These are phyloP conservation scores for Watersipora subatra DNA, from an alignment of 1,140 invertebrate species.

Conservation along the genomic window DNA sequence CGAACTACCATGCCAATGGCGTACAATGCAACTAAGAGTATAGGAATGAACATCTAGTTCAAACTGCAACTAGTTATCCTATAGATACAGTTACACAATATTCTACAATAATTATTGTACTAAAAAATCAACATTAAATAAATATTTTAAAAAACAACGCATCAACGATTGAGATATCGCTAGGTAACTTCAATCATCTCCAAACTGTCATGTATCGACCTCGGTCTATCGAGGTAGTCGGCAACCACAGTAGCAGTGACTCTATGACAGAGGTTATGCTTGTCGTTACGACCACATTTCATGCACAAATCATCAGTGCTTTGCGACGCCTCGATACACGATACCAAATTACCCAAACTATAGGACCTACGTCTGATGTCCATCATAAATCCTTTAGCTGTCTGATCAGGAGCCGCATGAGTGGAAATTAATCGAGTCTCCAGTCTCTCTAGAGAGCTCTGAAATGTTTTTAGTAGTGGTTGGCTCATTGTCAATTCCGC, in stretches of 20 bases:
- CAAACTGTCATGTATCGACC: background rate
- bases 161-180: no score
- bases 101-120: no score
- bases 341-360: background rate
- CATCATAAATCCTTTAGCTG: background rate
- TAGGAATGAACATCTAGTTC: no score
- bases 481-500: no score
- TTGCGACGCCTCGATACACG: background rate
- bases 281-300: background rate
- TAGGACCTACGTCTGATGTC: background rate
- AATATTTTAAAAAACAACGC: no score
- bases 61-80: no score
- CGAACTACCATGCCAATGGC: no score
- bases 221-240: background rate
- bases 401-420: background rate
- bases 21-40: no score
- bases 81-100: no score
- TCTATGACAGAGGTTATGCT: background rate
- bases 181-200: background rate
- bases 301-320: background rate
- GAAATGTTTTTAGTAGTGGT: background rate
- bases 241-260: background rate
- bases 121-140: no score
- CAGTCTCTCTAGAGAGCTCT: background rate
- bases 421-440: background rate